These are phyloP conservation scores for Nyctereutes procyonoides DNA, from an alignment of 2,113 vertebrate genomes.

Conservation along the genomic window DNA sequence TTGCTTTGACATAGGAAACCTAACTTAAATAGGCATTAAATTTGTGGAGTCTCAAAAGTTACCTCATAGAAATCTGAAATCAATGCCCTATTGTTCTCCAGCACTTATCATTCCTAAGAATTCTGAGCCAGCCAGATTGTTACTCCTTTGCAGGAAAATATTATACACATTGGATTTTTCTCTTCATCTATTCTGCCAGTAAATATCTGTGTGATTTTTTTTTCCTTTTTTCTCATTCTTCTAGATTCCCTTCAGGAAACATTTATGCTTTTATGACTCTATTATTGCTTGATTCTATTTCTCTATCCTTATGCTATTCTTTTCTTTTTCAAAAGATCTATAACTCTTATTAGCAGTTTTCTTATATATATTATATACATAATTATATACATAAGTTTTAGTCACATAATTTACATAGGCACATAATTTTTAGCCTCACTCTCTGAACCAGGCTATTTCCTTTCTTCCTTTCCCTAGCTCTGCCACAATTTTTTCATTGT, in stretches of 20 bases:
- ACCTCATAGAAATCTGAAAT: background rate
- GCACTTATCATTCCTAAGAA: background rate
- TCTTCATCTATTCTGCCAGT: slow-evolving; percentile 11
- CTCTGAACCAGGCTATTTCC: background rate
- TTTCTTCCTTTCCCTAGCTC: background rate
- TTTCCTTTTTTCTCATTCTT: background rate
- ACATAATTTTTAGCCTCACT: background rate
- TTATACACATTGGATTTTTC: background rate
- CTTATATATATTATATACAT: background rate
- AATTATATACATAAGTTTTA: background rate
- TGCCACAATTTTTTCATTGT: background rate
- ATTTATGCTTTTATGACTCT: background rate
- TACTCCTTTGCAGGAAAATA: background rate
- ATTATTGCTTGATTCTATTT: background rate
- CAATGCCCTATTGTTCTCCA: background rate
- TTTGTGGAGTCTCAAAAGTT: background rate
- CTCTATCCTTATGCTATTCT: background rate
- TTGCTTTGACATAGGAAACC: background rate
- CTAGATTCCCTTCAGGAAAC: background rate
- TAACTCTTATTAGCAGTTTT: background rate
- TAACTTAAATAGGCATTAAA: background rate
- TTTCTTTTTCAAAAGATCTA: background rate
- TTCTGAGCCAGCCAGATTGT: background rate
- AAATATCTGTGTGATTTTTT: background rate
- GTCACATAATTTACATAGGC: background rate